Percentiles rank a stretch among this genome's conserved stretches.
These are phyloP conservation scores for Yponomeuta cagnagella DNA, from an alignment of 2,888 invertebrate genomes.

Conservation along the genomic window DNA sequence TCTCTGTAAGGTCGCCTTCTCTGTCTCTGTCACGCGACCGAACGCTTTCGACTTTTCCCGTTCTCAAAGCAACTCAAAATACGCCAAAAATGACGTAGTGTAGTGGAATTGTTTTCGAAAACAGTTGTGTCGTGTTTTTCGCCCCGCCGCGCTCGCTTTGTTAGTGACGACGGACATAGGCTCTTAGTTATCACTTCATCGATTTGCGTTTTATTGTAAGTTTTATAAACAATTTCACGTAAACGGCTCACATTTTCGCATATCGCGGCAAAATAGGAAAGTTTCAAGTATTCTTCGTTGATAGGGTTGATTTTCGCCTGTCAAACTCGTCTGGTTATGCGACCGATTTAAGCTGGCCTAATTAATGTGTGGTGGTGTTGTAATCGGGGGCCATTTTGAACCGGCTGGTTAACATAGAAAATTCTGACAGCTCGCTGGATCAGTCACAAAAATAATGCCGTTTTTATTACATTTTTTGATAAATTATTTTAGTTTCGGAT, in stretches of 20 bases:
- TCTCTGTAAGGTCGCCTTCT: slow-evolving; percentile 35
- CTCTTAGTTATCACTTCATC: neutral
- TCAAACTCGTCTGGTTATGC: slow-evolving; percentile 34
- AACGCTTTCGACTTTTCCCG: slow-evolving; percentile 74
- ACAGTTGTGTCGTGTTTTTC: slow-evolving; percentile 67
- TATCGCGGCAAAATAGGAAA: slow-evolving; percentile 66
- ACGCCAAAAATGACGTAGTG: slow-evolving; percentile 72
- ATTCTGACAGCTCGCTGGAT: slow-evolving; percentile 63
- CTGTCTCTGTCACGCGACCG: slow-evolving; percentile 64
- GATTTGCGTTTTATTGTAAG: slow-evolving; percentile 44
- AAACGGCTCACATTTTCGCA: slow-evolving; percentile 69
- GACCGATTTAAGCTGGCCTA: slow-evolving; percentile 39
- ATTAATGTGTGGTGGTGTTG: slow-evolving; percentile 19
- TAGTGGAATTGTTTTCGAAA: slow-evolving; percentile 68
- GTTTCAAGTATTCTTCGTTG: slow-evolving; percentile 50
- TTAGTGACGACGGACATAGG: slow-evolving; percentile 23
- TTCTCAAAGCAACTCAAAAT: slow-evolving; percentile 73
- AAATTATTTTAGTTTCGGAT: slow-evolving; percentile 70
- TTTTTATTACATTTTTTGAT: slow-evolving; percentile 76
- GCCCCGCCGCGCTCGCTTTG: slow-evolving; percentile 54
- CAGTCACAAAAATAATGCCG: slow-evolving; percentile 72
- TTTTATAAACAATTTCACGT: slow-evolving; percentile 67
- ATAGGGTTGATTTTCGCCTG: slow-evolving; percentile 50
- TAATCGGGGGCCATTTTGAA: slow-evolving; percentile 19
- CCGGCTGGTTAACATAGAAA: slow-evolving; percentile 54